A percentile compares a stretch with the other conserved stretches of the same genome.
phyloP scores from a whole-genome alignment of 2,113 vertebrate species.

The Tenrec ecaudatus region DNA sequence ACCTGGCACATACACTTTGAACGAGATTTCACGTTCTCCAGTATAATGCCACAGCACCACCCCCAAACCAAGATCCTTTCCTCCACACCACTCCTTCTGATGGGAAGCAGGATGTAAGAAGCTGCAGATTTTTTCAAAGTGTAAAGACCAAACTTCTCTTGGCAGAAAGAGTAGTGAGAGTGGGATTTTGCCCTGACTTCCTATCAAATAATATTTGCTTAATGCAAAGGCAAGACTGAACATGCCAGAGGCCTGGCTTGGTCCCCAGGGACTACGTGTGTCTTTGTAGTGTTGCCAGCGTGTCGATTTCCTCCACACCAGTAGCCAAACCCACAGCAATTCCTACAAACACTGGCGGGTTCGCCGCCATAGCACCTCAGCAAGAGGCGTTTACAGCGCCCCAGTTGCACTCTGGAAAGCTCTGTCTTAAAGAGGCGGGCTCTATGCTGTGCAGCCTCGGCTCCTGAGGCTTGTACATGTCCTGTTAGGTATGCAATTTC shows the following conservation, averaged over 20 bases:
- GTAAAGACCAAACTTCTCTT: slow-evolving; percentile 21
- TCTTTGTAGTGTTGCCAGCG: background rate
- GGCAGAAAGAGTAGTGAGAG: background rate
- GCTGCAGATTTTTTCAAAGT: background rate
- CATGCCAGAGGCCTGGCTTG: background rate
- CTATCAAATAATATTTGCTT: background rate
- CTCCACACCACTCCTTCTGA: background rate
- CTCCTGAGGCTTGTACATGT: background rate
- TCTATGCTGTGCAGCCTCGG: background rate
- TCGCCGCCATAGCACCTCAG: background rate
- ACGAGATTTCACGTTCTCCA: background rate
- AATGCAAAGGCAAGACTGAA: background rate
- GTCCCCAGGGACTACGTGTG: background rate
- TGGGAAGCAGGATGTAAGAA: background rate
- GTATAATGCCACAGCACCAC: fast-evolving
- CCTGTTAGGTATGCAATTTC: background rate
- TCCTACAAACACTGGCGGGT: background rate
- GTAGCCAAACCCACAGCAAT: background rate
- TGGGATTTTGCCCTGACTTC: slow-evolving; percentile 11
- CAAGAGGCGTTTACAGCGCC: background rate
- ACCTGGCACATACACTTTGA: background rate
- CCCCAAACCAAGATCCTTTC: too few species aligned
- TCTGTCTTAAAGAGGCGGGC: background rate
- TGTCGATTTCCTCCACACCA: background rate
- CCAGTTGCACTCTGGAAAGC: background rate